phyloP scores from a whole-genome alignment of 2,888 invertebrate species.

The Agonopterix subpropinquella region DNA sequence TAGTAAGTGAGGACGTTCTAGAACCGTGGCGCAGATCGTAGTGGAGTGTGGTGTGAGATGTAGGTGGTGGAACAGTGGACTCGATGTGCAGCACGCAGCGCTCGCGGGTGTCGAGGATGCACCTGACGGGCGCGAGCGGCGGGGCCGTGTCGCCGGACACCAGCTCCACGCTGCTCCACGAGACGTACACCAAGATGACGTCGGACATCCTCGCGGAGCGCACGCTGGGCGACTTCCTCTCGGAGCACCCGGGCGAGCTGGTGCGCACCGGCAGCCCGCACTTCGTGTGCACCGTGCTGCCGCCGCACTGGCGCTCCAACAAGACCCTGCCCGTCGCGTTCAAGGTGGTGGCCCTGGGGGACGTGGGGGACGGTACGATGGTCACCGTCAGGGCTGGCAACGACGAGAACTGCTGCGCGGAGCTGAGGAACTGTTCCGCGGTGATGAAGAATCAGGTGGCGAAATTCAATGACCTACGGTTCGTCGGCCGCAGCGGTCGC shows the following conservation, averaged over 20 bases:
- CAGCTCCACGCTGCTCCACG: conserved; percentile 83
- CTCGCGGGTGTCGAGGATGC: conserved; percentile 70
- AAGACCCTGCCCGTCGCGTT: conserved; percentile 98
- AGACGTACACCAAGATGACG: conserved; percentile 92
- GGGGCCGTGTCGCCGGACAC: conserved; percentile 82
- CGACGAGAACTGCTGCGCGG: conserved; percentile 98
- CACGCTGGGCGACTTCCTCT: conserved; percentile 89
- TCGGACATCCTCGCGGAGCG: conserved; percentile 93
- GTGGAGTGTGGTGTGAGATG: conserved; percentile 50
- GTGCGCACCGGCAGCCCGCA: conserved; percentile 95
- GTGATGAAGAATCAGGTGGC: conserved; percentile 99
- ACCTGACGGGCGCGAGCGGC: conserved; percentile 66
- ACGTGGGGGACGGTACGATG: conserved; percentile 96
- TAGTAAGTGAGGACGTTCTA: conserved; percentile 32
- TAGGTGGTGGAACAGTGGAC: conserved; percentile 43
- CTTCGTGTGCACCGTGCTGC: conserved; percentile 95
- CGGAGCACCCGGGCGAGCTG: conserved; percentile 94
- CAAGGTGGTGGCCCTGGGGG: conserved; percentile 96
- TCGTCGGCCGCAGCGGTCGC: conserved; percentile 98
- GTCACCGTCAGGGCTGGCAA: conserved; percentile 98
- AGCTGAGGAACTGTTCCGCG: conserved; percentile 94
- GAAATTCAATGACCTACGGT: conserved; percentile 98
- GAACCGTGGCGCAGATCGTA: conserved; percentile 35
- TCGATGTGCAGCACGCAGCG: conserved; percentile 72
- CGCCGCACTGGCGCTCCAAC: conserved; percentile 98